Conservation (phyloP, 2,888 invertebrate species). For the Petrophora chlorosata region DNA sequence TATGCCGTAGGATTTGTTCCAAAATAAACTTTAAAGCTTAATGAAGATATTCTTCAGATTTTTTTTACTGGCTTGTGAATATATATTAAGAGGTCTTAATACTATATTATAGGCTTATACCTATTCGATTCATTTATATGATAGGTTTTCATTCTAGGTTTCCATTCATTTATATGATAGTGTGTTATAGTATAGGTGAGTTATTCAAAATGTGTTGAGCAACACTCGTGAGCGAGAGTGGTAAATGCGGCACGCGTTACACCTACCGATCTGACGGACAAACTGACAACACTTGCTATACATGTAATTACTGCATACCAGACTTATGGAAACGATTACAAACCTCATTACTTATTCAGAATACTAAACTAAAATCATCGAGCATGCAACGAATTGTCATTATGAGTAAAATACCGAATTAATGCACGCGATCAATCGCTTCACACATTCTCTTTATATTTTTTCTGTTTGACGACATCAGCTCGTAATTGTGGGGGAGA, state of each 20-base stretch:
- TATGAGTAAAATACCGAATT: slow-evolving; percentile 69
- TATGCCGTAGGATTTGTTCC: no score
- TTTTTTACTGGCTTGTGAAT: no score
- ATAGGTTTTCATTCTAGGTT: slow-evolving; percentile 5
- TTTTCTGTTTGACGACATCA: slow-evolving; percentile 39
- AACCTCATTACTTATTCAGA: slow-evolving; percentile 68
- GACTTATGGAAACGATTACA: slow-evolving; percentile 70
- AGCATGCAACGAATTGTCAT: slow-evolving; percentile 70
- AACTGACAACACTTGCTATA: slow-evolving; percentile 54
- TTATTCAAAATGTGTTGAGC: slow-evolving; percentile 36
- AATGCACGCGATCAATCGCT: slow-evolving; percentile 69
- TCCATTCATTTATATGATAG: slow-evolving; percentile 2
- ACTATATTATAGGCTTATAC: no score
- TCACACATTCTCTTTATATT: slow-evolving; percentile 61
- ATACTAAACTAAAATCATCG: slow-evolving; percentile 64
- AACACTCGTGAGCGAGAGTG: slow-evolving; percentile 52
- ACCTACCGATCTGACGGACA: slow-evolving; percentile 52
- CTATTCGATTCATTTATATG: no score
- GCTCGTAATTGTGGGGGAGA: slow-evolving; percentile 47
- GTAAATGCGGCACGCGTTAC: slow-evolving; percentile 53
- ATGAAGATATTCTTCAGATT: no score
- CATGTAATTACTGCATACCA: slow-evolving; percentile 60
- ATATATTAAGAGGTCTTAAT: no score
- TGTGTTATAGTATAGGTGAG: slow-evolving; percentile 27
- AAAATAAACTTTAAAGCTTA: no score